Base-by-base conservation (phyloP, 2,113 vertebrate genomes). In the Ardeotis arabs region DNA sequence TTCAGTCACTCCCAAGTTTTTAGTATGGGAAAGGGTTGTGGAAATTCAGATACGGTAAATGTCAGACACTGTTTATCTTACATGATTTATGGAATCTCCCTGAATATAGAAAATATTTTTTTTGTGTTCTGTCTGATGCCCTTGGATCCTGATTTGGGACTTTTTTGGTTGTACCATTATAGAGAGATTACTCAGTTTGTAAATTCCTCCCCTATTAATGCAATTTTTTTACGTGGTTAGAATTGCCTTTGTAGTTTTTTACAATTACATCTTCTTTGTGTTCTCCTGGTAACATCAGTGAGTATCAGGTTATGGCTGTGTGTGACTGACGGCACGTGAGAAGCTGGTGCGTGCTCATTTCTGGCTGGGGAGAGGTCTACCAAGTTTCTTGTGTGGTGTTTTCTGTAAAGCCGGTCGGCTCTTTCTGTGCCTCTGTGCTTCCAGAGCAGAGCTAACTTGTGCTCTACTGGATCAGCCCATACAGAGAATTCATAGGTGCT, bases 401-500 rank as follows among this genome's bases (percentile, higher is more conserved):
- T 74, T 12, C 37, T 37, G 0, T 27, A 14, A 45, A 89, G 15
- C 8, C 33, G 12, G 8, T 13, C 23, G 7, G 41, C 35, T 63
- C 63, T 44, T 25, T 7, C 84, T 49, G 66, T 44, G 64, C 41
- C 47, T 29, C 1, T 23, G 35, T 14, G 18, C 44, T 55, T 64
- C 28, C 49, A 55, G 63, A 68, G 72, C 66, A 50, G 53, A 29
- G 14, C 37, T 62, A 2, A 14, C 18, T 8, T 31, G 62, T 8
- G 33, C 55, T 81, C 8, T 14, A 39, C 63, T 66, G 59, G 17
- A 11, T 89, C 20, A 25, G 25, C 20, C 23, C 3, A 0, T 19
- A 18, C 0, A 0, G 44, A 41, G 44, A 37, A 47, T 39, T 77
- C 55, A 20, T 13, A 63, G 19, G 14, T 37, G 22, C 25, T 81